Conservation (phyloP, 2,888 invertebrate species). For the Steinernema scapterisci region DNA sequence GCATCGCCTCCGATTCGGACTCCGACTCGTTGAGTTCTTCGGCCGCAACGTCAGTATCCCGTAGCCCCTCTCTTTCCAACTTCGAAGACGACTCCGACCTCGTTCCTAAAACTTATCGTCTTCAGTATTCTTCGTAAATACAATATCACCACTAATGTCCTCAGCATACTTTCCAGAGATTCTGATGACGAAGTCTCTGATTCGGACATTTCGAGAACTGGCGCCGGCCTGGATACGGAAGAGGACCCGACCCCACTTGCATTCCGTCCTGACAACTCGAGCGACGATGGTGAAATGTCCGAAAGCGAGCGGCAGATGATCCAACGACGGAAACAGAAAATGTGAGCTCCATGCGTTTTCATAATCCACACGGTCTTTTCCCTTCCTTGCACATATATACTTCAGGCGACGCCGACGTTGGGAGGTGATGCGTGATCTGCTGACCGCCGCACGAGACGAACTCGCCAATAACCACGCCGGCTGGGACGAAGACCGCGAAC, state of each 20-base stretch:
- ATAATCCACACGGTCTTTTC: too few relatives aligned
- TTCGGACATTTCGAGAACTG: neutral
- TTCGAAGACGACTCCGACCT: neutral
- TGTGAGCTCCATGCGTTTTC: too few relatives aligned
- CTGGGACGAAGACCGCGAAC: constrained; percentile 23
- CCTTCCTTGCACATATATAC: too few relatives aligned
- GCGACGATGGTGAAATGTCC: constrained; percentile 14
- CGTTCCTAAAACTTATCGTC: neutral
- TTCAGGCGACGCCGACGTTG: constrained; percentile 13
- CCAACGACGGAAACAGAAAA: neutral
- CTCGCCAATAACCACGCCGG: neutral
- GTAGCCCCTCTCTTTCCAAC: neutral
- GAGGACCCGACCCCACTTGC: neutral
- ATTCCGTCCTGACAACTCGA: neutral
- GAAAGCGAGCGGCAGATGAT: constrained; percentile 21
- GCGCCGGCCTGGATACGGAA: too few relatives aligned
- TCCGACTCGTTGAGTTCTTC: neutral
- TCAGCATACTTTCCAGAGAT: neutral
- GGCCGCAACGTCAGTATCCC: neutral
- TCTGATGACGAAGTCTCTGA: neutral
- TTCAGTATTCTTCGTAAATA: neutral
- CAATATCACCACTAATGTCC: too few relatives aligned
- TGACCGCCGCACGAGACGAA: neutral
- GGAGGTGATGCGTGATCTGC: neutral
- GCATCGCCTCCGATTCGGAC: neutral